Conservation (phyloP, 2,113 vertebrate genomes). For the Suncus etruscus region DNA sequence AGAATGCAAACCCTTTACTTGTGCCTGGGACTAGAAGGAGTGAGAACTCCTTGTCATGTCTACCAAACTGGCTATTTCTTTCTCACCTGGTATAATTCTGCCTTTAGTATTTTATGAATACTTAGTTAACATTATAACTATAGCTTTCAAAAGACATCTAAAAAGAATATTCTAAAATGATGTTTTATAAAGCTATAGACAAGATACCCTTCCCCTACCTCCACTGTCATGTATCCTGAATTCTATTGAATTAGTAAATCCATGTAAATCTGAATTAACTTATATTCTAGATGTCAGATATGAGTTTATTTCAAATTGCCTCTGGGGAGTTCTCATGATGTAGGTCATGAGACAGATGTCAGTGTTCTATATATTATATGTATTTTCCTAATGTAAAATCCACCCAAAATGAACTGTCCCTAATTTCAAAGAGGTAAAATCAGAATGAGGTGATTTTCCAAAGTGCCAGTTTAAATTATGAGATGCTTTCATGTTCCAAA, state of each 20-base stretch:
- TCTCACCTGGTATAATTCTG: not conserved
- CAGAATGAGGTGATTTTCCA: not conserved
- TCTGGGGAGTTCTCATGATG: not conserved
- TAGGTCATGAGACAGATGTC: not conserved
- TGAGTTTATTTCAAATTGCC: slow-evolving; percentile 10
- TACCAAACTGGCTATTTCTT: not conserved
- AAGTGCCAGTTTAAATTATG: slow-evolving; percentile 51
- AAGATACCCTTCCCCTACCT: not conserved
- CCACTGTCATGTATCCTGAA: not conserved
- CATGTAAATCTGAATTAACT: no score
- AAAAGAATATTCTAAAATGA: not conserved
- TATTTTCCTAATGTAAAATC: not conserved
- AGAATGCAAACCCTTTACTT: not conserved
- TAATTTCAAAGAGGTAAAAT: slow-evolving; percentile 23
- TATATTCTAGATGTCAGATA: not conserved
- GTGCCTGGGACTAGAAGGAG: not conserved
- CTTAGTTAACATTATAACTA: not conserved
- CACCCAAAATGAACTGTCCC: slow-evolving; percentile 27
- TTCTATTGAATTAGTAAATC: not conserved
- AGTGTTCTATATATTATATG: not conserved
- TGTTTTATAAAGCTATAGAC: not conserved
- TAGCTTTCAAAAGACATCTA: not conserved
- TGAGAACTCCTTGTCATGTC: not conserved
- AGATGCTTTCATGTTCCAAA: slow-evolving; percentile 12
- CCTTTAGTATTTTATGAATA: slow-evolving; percentile 21